These are phyloP conservation scores for Paradoxurus hermaphroditus DNA, from an alignment of 2,113 vertebrate genomes.

Conservation along the genomic window DNA sequence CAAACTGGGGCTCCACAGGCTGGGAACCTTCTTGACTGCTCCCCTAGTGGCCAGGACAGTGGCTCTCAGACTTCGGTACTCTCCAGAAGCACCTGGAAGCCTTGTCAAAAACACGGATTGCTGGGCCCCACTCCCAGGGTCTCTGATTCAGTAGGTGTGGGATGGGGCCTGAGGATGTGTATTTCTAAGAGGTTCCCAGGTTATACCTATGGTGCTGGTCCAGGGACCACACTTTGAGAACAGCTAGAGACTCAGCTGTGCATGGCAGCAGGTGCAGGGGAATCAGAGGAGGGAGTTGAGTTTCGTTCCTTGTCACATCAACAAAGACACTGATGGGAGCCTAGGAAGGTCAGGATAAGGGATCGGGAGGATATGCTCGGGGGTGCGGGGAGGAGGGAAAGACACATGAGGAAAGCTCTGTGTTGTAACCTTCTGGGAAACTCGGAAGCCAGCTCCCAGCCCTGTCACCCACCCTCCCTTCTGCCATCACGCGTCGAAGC, in stretches of 20 bases:
- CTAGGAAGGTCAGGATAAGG: not conserved
- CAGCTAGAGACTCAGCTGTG: not conserved
- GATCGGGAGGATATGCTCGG: not conserved
- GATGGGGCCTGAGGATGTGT: not conserved
- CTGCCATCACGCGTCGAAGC: constrained; percentile 16
- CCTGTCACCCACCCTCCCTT: not conserved
- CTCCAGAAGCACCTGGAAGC: not conserved
- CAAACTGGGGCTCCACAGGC: too few species aligned
- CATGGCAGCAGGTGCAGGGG: not conserved
- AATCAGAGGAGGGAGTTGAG: not conserved
- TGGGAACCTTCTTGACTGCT: not conserved
- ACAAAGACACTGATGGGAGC: not conserved
- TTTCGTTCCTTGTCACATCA: not conserved
- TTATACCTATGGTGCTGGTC: not conserved
- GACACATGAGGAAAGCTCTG: not conserved
- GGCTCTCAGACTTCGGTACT: not conserved
- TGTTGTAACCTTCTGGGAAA: constrained; percentile 49
- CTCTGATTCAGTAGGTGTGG: not conserved
- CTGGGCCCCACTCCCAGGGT: too few species aligned
- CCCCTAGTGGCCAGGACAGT: not conserved
- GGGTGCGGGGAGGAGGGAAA: not conserved
- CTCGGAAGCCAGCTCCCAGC: not conserved
- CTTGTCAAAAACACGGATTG: not conserved
- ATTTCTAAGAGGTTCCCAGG: not conserved
- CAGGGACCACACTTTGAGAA: not conserved